phyloP scores from a whole-genome alignment of 2,888 invertebrate species.

The Napeogenes sylphis region DNA sequence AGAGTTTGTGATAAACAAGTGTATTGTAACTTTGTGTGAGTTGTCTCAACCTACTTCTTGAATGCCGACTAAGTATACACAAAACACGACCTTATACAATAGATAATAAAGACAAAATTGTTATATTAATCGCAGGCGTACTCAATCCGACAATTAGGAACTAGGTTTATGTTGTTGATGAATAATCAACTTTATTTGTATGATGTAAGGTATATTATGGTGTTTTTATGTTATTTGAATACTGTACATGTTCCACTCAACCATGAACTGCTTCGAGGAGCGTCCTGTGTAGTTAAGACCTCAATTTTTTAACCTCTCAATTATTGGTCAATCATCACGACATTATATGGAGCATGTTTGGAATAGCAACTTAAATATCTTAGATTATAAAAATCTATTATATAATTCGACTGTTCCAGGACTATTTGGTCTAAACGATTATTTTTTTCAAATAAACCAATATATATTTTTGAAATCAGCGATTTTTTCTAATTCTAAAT shows the following conservation, averaged over 20 bases:
- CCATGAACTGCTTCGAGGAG: slow-evolving; percentile 76
- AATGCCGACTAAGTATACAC: slow-evolving; percentile 57
- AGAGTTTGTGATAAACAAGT: slow-evolving; percentile 72
- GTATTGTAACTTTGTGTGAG: slow-evolving; percentile 60
- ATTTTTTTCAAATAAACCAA: no score
- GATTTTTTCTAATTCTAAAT: no score
- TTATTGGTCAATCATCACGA: slow-evolving; percentile 66
- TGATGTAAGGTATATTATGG: slow-evolving; percentile 45
- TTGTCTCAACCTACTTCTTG: slow-evolving; percentile 75
- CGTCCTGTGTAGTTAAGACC: slow-evolving; percentile 71
- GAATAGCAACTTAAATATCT: no score
- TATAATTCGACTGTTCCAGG: no score
- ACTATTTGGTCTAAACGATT: no score
- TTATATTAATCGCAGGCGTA: slow-evolving; percentile 53
- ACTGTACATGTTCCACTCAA: slow-evolving; percentile 71
- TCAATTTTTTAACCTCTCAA: slow-evolving; percentile 74
- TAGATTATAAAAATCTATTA: no score
- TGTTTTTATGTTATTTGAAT: slow-evolving; percentile 40
- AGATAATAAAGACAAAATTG: slow-evolving; percentile 58
- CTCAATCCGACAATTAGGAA: slow-evolving; percentile 73
- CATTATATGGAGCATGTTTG: no score
- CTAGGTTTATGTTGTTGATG: slow-evolving; percentile 47
- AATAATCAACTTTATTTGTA: slow-evolving; percentile 52
- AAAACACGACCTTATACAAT: slow-evolving; percentile 58
- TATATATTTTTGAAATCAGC: no score